A percentile compares a stretch with the other conserved stretches of the same genome.
Evolutionary conservation across 2,113 vertebrate species (phyloP).

Genomic region (Anhinga anhinga): DNA sequence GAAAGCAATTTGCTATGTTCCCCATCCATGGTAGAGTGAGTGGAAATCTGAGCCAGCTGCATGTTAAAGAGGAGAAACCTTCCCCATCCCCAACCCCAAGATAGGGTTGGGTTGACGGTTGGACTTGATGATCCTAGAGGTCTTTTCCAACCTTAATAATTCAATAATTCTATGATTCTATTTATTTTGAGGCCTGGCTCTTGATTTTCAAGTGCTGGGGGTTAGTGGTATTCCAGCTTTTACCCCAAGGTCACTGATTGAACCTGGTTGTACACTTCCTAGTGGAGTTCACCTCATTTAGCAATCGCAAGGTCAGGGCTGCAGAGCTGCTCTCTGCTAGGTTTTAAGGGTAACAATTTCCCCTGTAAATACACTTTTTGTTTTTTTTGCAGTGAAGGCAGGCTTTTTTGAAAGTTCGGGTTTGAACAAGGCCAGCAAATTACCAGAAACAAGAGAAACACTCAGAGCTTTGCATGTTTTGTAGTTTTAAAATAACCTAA

Average conservation of each 20-base stretch:
- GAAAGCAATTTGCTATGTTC: neutral
- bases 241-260: neutral
- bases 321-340: neutral
- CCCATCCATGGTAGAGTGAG: neutral
- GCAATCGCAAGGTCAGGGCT: neutral
- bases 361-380: neutral
- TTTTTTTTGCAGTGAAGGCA: neutral
- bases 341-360: neutral
- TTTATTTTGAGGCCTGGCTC: neutral
- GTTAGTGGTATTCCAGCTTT: neutral
- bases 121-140: no score
- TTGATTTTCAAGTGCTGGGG: neutral
- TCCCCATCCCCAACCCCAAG: neutral
- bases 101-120: no score
- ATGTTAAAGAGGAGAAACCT: neutral
- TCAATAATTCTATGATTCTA: no score
- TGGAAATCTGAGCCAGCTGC: neutral
- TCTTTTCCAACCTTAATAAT: no score
- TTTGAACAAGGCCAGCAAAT: neutral
- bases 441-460: neutral
- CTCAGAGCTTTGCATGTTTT: constrained; percentile 11
- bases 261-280: neutral
- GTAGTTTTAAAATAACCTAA: constrained; percentile 12
- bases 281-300: neutral
- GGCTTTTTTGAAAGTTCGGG: neutral